These are phyloP conservation scores for Coranthus polyacanthus DNA, from an alignment of 2,797 vertebrate species.

Conservation along the genomic window DNA sequence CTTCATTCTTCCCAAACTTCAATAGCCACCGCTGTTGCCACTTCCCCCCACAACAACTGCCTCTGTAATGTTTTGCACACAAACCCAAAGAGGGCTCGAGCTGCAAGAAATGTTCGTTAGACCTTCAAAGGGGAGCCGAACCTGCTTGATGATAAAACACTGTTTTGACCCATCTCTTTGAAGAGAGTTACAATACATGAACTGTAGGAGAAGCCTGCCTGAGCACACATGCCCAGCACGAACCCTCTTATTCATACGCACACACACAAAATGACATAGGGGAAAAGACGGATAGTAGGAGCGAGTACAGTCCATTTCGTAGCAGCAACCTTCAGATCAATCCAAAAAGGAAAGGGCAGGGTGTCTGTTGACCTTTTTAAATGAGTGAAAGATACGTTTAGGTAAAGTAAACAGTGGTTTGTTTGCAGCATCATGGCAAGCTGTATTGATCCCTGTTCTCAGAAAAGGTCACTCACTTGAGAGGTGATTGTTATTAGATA, in stretches of 20 bases:
- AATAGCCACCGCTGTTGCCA: slow-evolving; percentile 72
- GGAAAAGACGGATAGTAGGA: slow-evolving; percentile 28
- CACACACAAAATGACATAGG: slow-evolving; percentile 20
- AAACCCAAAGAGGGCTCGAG: slow-evolving; percentile 65
- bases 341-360: slow-evolving; percentile 73
- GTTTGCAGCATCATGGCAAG: slow-evolving; percentile 72
- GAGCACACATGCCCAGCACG: slow-evolving; percentile 22
- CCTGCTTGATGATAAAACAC: slow-evolving; percentile 71
- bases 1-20: slow-evolving; percentile 75
- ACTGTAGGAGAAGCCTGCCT: slow-evolving; percentile 41
- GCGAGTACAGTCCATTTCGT: slow-evolving; percentile 50
- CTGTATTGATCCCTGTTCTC: slow-evolving; percentile 72
- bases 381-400: slow-evolving; percentile 76
- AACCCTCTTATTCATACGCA: slow-evolving; percentile 14
- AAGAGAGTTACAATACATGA: slow-evolving; percentile 62
- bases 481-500: slow-evolving; percentile 77
- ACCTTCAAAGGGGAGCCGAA: slow-evolving; percentile 75
- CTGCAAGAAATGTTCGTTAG: slow-evolving; percentile 61
- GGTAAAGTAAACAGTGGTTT: slow-evolving; percentile 79
- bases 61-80: slow-evolving; percentile 80
- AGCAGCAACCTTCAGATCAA: slow-evolving; percentile 67
- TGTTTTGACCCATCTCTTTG: slow-evolving; percentile 74
- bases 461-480: slow-evolving; percentile 77
- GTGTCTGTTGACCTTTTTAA: slow-evolving; percentile 83
- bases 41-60: slow-evolving; percentile 67